phyloP scores from a whole-genome alignment of 2,113 vertebrate species.

The Tricholaema leucomelas region DNA sequence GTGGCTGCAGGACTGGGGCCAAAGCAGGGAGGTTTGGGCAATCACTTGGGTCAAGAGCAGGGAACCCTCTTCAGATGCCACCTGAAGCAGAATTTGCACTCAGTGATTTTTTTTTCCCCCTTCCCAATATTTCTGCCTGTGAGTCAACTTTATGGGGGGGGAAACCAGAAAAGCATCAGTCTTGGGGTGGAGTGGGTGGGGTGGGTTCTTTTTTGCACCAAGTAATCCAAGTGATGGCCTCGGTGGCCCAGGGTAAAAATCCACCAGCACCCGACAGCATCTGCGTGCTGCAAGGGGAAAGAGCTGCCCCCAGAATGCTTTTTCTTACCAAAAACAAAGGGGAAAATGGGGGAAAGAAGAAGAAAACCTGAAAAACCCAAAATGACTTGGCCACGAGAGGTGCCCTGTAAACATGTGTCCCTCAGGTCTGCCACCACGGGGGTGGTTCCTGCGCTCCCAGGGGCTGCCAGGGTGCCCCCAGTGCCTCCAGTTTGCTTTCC shows the following conservation, averaged over 20 bases:
- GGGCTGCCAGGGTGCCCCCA: not conserved
- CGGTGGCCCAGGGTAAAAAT: not conserved
- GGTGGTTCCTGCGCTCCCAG: not conserved
- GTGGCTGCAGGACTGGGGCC: fast-evolving
- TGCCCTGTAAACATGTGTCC: constrained; percentile 74
- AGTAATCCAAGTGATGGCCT: not conserved
- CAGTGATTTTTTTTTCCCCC: fast-evolving
- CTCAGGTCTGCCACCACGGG: not conserved
- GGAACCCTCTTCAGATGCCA: not conserved
- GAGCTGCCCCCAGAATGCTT: constrained; percentile 35
- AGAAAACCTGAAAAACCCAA: not conserved
- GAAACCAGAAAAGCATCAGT: constrained; percentile 20
- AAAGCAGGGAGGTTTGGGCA: not conserved
- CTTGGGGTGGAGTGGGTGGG: not conserved
- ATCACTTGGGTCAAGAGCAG: not conserved
- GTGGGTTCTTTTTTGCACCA: not conserved
- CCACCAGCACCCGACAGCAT: not conserved
- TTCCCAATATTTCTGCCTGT: not conserved
- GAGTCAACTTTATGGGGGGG: not conserved
- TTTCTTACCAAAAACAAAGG: constrained; percentile 22
- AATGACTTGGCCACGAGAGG: constrained; percentile 63
- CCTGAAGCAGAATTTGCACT: not conserved
- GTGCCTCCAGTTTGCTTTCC: not conserved
- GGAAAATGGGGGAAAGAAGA: not conserved
- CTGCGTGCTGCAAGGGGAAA: not conserved